These are phyloP conservation scores for Paragorgia papillata DNA, from an alignment of 92 coral and sea anemone species.

Conservation along the genomic window DNA sequence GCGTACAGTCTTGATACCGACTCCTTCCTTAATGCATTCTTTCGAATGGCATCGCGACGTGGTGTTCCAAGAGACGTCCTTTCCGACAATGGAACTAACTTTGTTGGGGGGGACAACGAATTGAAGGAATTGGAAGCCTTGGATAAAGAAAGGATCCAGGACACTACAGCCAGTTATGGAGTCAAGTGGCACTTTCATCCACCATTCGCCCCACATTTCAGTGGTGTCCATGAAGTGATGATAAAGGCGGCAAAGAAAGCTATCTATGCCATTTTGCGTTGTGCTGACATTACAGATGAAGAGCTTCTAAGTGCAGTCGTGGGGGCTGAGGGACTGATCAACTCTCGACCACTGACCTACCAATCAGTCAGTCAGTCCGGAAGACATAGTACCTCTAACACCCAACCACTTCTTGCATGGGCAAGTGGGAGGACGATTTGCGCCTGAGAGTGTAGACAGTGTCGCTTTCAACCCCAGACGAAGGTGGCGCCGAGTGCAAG, in stretches of 20 bases:
- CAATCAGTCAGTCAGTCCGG: slow-evolving; percentile 55
- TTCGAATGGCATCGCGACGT: slow-evolving; percentile 49
- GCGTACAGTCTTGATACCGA: slow-evolving; percentile 29
- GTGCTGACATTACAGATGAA: slow-evolving; percentile 53
- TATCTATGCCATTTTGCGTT: slow-evolving; percentile 45
- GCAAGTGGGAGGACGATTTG: slow-evolving; percentile 58
- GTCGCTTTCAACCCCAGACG: slow-evolving; percentile 23
- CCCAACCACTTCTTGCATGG: slow-evolving; percentile 66
- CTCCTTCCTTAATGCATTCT: slow-evolving; percentile 48
- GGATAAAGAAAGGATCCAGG: slow-evolving; percentile 45
- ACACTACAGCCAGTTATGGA: slow-evolving; percentile 24
- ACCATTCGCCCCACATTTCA: slow-evolving; percentile 62
- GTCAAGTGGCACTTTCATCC: slow-evolving; percentile 55
- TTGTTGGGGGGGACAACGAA: slow-evolving; percentile 51
- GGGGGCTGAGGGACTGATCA: slow-evolving; percentile 61
- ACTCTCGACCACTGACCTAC: slow-evolving; percentile 55
- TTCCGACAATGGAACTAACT: slow-evolving; percentile 57
- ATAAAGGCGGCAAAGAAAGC: slow-evolving; percentile 62
- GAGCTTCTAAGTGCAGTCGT: slow-evolving; percentile 57
- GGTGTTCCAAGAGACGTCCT: slow-evolving; percentile 42
- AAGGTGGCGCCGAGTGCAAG: slow-evolving; percentile 30
- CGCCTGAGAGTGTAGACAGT: slow-evolving; percentile 42
- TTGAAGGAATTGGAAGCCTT: slow-evolving; percentile 33
- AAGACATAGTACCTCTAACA: slow-evolving; percentile 47
- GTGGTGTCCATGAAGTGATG: slow-evolving; percentile 63